Conservation (phyloP, 2,113 vertebrate genomes). For the Epinephelus lanceolatus region DNA sequence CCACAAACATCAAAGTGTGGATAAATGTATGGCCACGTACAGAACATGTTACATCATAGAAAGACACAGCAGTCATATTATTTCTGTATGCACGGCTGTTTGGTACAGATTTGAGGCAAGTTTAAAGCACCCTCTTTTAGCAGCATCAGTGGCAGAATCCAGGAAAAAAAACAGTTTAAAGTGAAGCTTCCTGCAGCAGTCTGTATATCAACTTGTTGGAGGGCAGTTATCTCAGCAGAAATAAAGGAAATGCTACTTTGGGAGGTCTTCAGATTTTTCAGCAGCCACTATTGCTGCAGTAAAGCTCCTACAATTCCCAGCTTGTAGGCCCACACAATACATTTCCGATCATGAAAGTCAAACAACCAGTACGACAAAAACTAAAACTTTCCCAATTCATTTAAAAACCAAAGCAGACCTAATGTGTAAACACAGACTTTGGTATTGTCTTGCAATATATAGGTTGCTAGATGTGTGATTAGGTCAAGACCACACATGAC, state of each 20-base stretch:
- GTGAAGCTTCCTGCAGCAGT: neutral
- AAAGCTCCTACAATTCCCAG: neutral
- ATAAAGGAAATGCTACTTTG: neutral
- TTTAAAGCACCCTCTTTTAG: neutral
- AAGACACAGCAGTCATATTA: neutral
- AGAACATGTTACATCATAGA: neutral
- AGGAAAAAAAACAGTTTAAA: no score
- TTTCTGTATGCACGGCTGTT: neutral
- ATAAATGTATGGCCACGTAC: neutral
- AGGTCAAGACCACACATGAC: neutral
- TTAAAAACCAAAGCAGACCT: neutral
- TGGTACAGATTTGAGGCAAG: neutral
- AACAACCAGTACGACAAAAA: neutral
- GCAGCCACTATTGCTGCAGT: neutral
- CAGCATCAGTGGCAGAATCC: neutral
- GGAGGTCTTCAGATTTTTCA: neutral
- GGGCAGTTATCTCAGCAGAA: neutral
- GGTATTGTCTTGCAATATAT: neutral
- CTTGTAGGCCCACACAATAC: neutral
- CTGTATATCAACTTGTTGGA: neutral
- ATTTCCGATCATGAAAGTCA: neutral
- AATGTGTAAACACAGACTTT: no score
- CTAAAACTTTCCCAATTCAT: neutral
- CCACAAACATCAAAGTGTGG: neutral
- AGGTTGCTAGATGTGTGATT: neutral